Conservation (phyloP, 2,888 invertebrate species). For the Gerris lacustris region DNA sequence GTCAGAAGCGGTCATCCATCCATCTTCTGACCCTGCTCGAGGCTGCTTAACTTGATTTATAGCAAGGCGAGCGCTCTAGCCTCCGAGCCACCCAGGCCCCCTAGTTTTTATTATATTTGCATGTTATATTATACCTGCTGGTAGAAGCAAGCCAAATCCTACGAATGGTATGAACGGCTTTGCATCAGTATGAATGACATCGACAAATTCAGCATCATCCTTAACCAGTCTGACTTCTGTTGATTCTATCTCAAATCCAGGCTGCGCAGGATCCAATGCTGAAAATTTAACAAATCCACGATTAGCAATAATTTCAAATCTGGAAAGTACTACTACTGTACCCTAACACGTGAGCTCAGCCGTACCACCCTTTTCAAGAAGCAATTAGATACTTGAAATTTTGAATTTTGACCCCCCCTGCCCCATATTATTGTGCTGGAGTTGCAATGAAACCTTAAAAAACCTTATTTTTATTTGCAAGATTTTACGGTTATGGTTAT, state of each 20-base stretch:
- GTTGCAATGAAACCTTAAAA: too few relatives aligned
- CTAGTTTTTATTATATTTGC: too few relatives aligned
- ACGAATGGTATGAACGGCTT: conserved; percentile 41
- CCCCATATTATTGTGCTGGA: too few relatives aligned
- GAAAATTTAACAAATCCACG: background rate
- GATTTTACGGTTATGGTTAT: too few relatives aligned
- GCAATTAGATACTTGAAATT: background rate
- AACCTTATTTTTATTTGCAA: too few relatives aligned
- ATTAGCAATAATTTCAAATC: background rate
- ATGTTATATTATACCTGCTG: conserved; percentile 37
- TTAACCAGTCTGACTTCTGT: conserved; percentile 42
- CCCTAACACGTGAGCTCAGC: background rate
- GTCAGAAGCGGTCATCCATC: too few relatives aligned
- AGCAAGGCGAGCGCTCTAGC: too few relatives aligned
- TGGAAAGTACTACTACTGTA: background rate
- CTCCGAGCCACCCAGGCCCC: too few relatives aligned
- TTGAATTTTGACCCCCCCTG: too few relatives aligned
- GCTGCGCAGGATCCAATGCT: conserved; percentile 52
- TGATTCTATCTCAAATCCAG: conserved; percentile 43
- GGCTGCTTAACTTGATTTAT: too few relatives aligned
- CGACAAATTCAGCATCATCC: conserved; percentile 48
- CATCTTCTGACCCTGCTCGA: too few relatives aligned
- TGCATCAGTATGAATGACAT: conserved; percentile 51
- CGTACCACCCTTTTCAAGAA: too few relatives aligned
- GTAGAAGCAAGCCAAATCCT: conserved; percentile 46